A percentile compares a stretch with the other conserved stretches of the same genome.
Evolutionary conservation across 2,797 vertebrate genomes (phyloP).

Genomic region (Microctenopoma steveboyesi): DNA sequence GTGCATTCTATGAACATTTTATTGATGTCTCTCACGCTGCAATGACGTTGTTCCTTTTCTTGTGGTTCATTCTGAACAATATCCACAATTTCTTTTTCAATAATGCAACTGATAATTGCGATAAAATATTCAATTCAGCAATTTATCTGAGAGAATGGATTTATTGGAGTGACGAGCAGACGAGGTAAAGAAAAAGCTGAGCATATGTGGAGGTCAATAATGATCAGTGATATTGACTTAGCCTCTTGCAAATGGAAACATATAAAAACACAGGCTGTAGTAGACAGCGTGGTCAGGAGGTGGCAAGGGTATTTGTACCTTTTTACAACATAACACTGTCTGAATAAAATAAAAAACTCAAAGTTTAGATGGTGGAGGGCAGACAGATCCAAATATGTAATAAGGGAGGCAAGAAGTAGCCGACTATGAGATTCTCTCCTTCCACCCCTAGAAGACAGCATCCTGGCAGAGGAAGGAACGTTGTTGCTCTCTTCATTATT

Average conservation of each 20-base stretch:
- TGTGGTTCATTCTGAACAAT: background rate
- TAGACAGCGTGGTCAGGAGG: background rate
- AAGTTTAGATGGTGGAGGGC: too few relatives aligned
- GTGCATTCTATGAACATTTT: background rate
- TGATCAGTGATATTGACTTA: conserved; percentile 62
- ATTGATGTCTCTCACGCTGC: background rate
- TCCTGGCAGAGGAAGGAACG: too few relatives aligned
- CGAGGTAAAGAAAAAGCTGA: conserved; percentile 39
- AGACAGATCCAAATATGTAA: too few relatives aligned
- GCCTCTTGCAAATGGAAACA: conserved; percentile 10
- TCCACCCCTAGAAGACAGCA: too few relatives aligned
- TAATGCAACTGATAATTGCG: background rate
- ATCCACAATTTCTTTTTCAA: background rate
- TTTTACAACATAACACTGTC: background rate
- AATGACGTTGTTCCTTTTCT: background rate
- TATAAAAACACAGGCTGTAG: background rate
- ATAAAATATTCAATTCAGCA: conserved; percentile 7
- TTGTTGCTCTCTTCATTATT: too few relatives aligned
- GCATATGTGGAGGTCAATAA: conserved; percentile 61
- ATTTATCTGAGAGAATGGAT: conserved; percentile 9
- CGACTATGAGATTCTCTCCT: too few relatives aligned
- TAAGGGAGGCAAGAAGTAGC: too few relatives aligned
- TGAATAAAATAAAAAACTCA: too few relatives aligned
- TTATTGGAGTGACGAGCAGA: background rate
- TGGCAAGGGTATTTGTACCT: background rate